Evolutionary conservation across 2,797 vertebrate genomes (phyloP).

Genomic region (Rhyacichthys aspro): DNA sequence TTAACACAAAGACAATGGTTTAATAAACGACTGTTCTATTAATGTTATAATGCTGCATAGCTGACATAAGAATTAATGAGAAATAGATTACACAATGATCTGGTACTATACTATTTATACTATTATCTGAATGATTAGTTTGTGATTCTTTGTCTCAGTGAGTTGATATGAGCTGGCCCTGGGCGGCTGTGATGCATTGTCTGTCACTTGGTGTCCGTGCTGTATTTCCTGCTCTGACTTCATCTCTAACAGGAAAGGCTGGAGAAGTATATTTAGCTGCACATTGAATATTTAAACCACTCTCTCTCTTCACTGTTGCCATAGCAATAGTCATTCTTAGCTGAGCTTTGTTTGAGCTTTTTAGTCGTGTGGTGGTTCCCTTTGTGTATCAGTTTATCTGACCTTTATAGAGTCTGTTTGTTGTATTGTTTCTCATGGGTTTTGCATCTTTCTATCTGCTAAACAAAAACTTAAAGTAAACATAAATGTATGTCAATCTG

Average conservation of each 20-base stretch:
- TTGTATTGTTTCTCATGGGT: not conserved
- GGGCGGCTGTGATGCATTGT: constrained; percentile 3
- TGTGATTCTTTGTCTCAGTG: not conserved
- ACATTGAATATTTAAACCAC: constrained; percentile 71
- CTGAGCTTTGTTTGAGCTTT: constrained; percentile 50
- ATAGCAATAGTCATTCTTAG: constrained; percentile 64
- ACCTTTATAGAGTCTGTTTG: not conserved
- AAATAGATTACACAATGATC: not conserved
- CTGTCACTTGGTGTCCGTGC: constrained; percentile 23
- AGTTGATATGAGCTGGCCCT: not conserved
- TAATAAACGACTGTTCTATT: no score
- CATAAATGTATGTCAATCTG: no score
- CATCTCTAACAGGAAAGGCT: constrained; percentile 42
- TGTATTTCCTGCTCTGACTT: constrained; percentile 50
- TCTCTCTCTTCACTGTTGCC: constrained; percentile 57
- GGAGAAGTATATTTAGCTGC: constrained; percentile 66
- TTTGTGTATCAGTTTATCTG: not conserved
- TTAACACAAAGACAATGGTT: no score
- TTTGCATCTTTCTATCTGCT: no score
- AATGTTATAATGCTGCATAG: constrained; percentile 1
- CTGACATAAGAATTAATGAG: not conserved
- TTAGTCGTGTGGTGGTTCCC: constrained; percentile 31
- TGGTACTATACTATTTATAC: no score
- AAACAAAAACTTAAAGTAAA: no score
- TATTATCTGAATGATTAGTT: not conserved